Evolutionary conservation across 2,113 vertebrate species (phyloP), one percentile per base, ranked within the genome.

Genomic region (Himantopus leucocephalus): DNA sequence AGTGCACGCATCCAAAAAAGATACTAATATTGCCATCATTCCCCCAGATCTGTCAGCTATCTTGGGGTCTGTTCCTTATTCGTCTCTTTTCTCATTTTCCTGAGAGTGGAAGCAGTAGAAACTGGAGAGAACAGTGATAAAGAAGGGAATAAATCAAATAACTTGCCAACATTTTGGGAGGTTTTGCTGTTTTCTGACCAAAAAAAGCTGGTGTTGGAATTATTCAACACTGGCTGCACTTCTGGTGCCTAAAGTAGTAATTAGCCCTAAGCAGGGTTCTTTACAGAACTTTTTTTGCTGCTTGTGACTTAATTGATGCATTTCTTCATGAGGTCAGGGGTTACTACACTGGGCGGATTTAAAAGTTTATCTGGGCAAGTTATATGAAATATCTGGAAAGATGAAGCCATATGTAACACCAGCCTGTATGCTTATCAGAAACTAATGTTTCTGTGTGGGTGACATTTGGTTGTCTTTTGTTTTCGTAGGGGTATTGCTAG

Each of bases 401-500:
- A 67, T 37, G 13, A 32, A 55, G 16, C 29, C 19, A 1, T 1
- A 2, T 10, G 52, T 91, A 82, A 91, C 48, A 47, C 56, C 52
- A 34, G 0, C 8, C 18, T 56, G 19, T 47, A 0, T 17, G 29
- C 35, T 32, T 56, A 15, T 5, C 77, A 85, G 70, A 75, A 76
- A 12, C 18, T 21, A 9, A 0, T 7, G 17, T 43, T 76, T 53
- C 59, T 75, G 7, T 16, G 29, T 45, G 43, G 8, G 14, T 70
- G 41, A 45, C 26, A 9, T 37, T 71, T 50, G 21, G 15, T 24
- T 76, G 76, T 70, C 2, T 47, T 88, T 35, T 29, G 10, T 13
- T 88, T 86, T 67, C 43, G 1, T 70, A 99, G 99, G 99, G 17
- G 97, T 99, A 3, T 96, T 99, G 34, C 92, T 99, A 64, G 99